Base-by-base conservation (phyloP, 2,888 invertebrate genomes). In the Apodemia mormo region DNA sequence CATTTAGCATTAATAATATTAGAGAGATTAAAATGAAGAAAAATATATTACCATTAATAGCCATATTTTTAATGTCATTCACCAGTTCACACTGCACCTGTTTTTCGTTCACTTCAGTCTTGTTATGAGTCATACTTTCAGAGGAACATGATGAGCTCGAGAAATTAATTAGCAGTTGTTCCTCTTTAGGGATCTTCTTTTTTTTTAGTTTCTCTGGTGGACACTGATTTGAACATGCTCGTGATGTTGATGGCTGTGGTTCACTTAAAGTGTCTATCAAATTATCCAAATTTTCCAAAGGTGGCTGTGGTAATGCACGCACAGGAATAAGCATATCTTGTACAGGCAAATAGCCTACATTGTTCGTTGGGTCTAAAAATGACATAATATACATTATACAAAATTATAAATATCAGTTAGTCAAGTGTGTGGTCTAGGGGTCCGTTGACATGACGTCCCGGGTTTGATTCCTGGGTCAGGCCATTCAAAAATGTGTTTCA, bases 341-440 rank as follows among this genome's bases (percentile, higher is more conserved):
- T 0, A 88, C 89, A 2, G 91, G 90, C 1, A 84, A 81, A 65
- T 75, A 74, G 5, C 87, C 86, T 2, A 78, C 14, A 40, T 69
- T 77, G n/a, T 70, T 74, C 7, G 74, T 72, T 66, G 82, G 81
- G 12, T 85, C 91, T 91, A 81, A 43, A 72, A 76, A 74, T 64
- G 33, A 33, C 40, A 43, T 43, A 43, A 22, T 22, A 22, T 22
- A 22, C 22, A 22, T 22, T 8, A 43, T 7, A 43, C 1, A 43
- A 43, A 8, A 37, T 37, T 37, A 37, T 37, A 37, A 37, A 22
- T 22, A 22, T 22, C 22, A 22, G 22, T 22, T 22, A 22, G 22
- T 22, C 22, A 22, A 22, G 22, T 22, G 22, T 22, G 22, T 22
- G 22, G 22, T 22, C 22, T 22, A 22, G 22, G 22, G 22, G 22